phyloP scores from a whole-genome alignment of 1,140 invertebrate genomes.

The Nephotettix cincticeps region DNA sequence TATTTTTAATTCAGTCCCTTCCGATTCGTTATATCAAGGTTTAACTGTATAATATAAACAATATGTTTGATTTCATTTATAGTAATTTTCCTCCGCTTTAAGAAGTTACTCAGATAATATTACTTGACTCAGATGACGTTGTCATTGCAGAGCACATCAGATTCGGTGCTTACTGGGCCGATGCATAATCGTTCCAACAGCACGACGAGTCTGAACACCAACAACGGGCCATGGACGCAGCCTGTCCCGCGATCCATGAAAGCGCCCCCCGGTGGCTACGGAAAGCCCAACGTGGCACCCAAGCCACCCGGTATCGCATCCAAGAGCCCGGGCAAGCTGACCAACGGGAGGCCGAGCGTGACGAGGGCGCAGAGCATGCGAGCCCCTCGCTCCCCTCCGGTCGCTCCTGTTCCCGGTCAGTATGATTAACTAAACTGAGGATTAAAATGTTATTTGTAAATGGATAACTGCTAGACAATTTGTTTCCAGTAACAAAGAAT shows the following conservation, averaged over 20 bases:
- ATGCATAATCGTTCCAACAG: constrained; percentile 32
- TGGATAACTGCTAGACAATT: too few relatives aligned
- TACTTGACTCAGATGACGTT: too few relatives aligned
- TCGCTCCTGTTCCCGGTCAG: too few relatives aligned
- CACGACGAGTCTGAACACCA: constrained; percentile 34
- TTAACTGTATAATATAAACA: too few relatives aligned
- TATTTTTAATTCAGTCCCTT: too few relatives aligned
- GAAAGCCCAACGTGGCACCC: constrained; percentile 54
- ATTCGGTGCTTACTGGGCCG: constrained; percentile 37
- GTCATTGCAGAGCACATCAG: constrained; percentile 43
- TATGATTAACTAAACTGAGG: too few relatives aligned
- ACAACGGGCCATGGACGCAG: constrained; percentile 22
- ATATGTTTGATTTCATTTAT: too few relatives aligned
- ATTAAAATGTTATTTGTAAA: too few relatives aligned
- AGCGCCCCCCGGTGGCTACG: constrained; percentile 47
- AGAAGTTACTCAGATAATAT: too few relatives aligned
- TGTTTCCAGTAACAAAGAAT: too few relatives aligned
- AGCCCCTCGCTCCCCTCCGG: constrained; percentile 52
- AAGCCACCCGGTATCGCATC: constrained; percentile 49
- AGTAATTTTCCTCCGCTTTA: too few relatives aligned
- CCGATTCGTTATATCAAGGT: too few relatives aligned
- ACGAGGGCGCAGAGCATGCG: constrained; percentile 57
- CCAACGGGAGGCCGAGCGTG: constrained; percentile 45
- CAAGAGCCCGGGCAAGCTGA: constrained; percentile 50
- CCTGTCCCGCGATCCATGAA: constrained; percentile 28